These are phyloP conservation scores for Acronicta psi DNA, from an alignment of 2,888 invertebrate genomes.

Conservation along the genomic window DNA sequence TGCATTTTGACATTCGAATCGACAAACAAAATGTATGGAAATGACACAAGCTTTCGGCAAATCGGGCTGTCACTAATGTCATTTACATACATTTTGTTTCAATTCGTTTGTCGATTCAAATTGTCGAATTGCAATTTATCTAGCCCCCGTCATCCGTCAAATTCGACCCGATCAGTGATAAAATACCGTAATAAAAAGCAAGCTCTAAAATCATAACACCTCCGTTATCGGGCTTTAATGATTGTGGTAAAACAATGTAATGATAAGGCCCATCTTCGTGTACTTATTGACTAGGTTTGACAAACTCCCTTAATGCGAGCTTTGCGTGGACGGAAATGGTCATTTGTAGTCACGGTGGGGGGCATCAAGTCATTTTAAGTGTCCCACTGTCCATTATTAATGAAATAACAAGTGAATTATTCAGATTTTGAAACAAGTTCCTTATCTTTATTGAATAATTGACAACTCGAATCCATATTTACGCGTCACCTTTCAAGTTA, in stretches of 20 bases:
- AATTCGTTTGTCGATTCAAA: too few relatives aligned
- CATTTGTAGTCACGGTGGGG: slow-evolving; percentile 82
- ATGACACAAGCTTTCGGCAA: too few relatives aligned
- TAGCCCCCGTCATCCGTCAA: not conserved
- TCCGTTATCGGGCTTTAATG: slow-evolving; percentile 1
- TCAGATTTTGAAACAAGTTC: slow-evolving; percentile 68
- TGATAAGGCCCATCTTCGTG: slow-evolving; percentile 47
- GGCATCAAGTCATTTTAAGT: slow-evolving; percentile 80
- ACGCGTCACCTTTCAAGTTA: slow-evolving; percentile 11
- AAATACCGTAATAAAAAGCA: not conserved
- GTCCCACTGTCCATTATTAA: slow-evolving; percentile 76
- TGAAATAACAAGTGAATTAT: slow-evolving; percentile 78
- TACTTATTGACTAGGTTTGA: slow-evolving; percentile 73
- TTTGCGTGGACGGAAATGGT: slow-evolving; percentile 86
- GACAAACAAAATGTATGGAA: too few relatives aligned
- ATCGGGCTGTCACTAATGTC: too few relatives aligned
- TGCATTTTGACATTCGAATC: too few relatives aligned
- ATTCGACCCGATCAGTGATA: not conserved
- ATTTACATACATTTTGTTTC: too few relatives aligned
- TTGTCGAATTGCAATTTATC: too few relatives aligned
- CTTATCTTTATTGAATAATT: slow-evolving; percentile 66
- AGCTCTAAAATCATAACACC: slow-evolving; percentile 22
- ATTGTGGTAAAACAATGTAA: slow-evolving; percentile 36
- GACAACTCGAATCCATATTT: slow-evolving; percentile 37
- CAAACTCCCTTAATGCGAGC: slow-evolving; percentile 82